Base-by-base conservation (phyloP, 2,888 invertebrate genomes). In the Volucella inflata region DNA sequence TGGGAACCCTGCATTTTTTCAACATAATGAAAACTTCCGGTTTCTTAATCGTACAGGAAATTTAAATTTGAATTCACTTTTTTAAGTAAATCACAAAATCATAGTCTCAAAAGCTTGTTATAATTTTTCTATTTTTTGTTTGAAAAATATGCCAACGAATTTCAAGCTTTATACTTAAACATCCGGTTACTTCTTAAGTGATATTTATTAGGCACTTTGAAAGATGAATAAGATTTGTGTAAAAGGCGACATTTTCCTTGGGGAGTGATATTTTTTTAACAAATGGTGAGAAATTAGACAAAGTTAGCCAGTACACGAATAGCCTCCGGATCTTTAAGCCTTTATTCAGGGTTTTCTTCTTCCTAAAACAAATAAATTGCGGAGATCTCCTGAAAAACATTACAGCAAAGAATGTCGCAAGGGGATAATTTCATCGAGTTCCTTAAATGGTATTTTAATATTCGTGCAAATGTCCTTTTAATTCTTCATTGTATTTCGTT, bases 401-500 rank as follows among this genome's bases (percentile, higher is more conserved):
- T 55, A 46, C 44, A 44, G 36, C 21, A 16, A 14, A n/a, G 17
- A 51, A 12, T 57, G 65, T 77, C 77, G 60, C 77, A 59, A 12
- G 82, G 82, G 82, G 55, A 77, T 82, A 82, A 82, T 82, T 77
- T 72, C 48, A 77, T 64, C 59, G 77, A 77, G 65, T 62, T 82
- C 30, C 72, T 77, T 67, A 72, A 67, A 77, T 72, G 71, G 38
- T 60, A 70, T 55, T 82, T 77, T 77, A 82, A 72, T 82, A 77
- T 82, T 82, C 82, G 36, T 44, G 53, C 67, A 82, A 82, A 82
- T 82, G 82, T 82, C 67, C 82, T 72, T 82, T 77, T 82, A 82
- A 82, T 82, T 72, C 78, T 77, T 67, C 60, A 77, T 78, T 72
- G 65, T 67, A 60, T 53, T 60, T 36, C 57, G 62, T 72, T 40